These are phyloP conservation scores for Bombus huntii DNA, from an alignment of 1,140 invertebrate species.

Conservation along the genomic window DNA sequence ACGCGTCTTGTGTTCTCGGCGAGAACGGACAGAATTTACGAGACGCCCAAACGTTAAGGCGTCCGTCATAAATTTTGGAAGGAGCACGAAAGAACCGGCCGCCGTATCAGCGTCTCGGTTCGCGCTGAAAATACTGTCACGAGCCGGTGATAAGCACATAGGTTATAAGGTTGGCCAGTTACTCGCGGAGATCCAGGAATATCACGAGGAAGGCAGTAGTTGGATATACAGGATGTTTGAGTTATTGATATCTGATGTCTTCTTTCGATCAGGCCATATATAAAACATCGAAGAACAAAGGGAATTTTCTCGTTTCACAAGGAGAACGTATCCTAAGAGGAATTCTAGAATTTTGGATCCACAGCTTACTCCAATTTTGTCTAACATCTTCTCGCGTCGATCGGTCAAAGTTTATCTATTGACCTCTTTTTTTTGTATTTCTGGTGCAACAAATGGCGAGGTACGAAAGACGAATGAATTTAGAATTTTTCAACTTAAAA, in stretches of 20 bases:
- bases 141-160: conserved; percentile 17
- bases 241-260: neutral
- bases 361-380: neutral
- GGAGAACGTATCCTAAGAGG: neutral
- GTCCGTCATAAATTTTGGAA: conserved; percentile 43
- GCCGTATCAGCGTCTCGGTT: conserved; percentile 42
- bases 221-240: neutral
- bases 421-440: too few species aligned
- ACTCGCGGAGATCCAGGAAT: neutral
- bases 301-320: neutral
- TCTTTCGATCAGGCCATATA: neutral
- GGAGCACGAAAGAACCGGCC: conserved; percentile 31
- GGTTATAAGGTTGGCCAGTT: conserved; percentile 9
- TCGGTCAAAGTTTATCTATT: neutral
- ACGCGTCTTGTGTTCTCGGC: conserved; percentile 6
- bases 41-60: conserved; percentile 29
- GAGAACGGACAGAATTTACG: conserved; percentile 28
- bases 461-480: too few species aligned
- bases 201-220: neutral
- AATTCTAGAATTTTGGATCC: neutral
- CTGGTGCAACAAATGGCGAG: too few species aligned
- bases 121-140: conserved; percentile 29
- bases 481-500: too few species aligned
- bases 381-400: neutral
- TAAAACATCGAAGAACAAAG: neutral